Conservation (phyloP, 2,888 invertebrate species). For the Pseudoips prasinana region DNA sequence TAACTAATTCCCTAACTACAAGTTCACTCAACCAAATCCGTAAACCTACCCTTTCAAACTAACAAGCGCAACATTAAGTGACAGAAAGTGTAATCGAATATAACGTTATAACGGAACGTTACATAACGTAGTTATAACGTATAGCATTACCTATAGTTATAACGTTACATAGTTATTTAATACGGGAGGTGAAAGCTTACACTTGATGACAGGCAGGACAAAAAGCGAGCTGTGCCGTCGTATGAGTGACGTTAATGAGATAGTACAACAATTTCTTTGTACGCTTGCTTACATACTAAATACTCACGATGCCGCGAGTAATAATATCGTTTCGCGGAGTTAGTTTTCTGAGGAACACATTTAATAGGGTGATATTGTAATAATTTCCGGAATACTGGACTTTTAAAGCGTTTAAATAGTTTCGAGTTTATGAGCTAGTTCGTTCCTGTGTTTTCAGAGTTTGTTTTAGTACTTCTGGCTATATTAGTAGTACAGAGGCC, state of each 20-base stretch:
- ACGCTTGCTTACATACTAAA: conserved; percentile 24
- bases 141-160: conserved; percentile 6
- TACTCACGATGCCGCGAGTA: conserved; percentile 10
- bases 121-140: too few species aligned
- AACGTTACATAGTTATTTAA: conserved; percentile 33
- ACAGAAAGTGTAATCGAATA: conserved; percentile 33
- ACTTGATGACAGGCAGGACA: conserved; percentile 28
- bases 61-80: conserved; percentile 23
- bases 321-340: too few species aligned
- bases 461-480: too few species aligned
- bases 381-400: too few species aligned
- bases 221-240: conserved; percentile 21
- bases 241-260: conserved; percentile 38
- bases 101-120: conserved; percentile 18
- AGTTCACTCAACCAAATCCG: conserved; percentile 6
- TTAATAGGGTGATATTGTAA: too few species aligned
- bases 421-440: too few species aligned
- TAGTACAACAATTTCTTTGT: conserved; percentile 33
- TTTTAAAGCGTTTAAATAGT: too few species aligned
- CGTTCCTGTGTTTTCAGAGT: too few species aligned
- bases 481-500: too few species aligned
- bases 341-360: too few species aligned
- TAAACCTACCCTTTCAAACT: conserved; percentile 11
- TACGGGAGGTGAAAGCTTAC: conserved; percentile 29
- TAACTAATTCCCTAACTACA: background rate